These are phyloP conservation scores for Lepidostoma basale DNA, from an alignment of 1,140 invertebrate genomes.

Conservation along the genomic window DNA sequence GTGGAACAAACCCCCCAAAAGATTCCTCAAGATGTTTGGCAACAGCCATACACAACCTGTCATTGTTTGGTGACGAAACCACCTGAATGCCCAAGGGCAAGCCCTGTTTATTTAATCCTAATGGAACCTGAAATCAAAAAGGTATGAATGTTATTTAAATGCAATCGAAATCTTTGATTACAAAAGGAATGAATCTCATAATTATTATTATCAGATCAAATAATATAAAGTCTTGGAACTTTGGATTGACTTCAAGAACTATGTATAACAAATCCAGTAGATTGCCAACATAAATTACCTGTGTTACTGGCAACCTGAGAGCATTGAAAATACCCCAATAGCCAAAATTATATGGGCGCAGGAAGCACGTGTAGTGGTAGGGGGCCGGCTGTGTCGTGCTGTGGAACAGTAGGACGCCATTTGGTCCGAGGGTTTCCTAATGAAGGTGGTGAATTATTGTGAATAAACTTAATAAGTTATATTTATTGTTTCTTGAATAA, in stretches of 20 bases:
- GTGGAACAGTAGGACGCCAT: constrained; percentile 87
- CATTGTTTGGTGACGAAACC: constrained; percentile 76
- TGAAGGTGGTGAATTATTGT: no score
- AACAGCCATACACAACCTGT: constrained; percentile 82
- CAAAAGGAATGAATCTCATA: neutral
- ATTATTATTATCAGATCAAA: neutral
- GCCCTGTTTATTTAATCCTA: constrained; percentile 75
- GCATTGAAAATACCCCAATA: constrained; percentile 92
- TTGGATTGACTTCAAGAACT: no score
- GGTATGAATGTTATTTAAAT: neutral
- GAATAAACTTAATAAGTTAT: constrained; percentile 5
- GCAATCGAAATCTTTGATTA: no score
- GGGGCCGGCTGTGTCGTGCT: constrained; percentile 81
- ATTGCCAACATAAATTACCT: no score
- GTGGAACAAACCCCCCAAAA: constrained; percentile 84
- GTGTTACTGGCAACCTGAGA: constrained; percentile 81
- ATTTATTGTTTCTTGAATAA: no score
- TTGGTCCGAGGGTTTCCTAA: constrained; percentile 72
- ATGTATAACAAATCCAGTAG: no score
- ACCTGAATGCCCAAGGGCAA: constrained; percentile 84
- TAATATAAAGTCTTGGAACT: neutral
- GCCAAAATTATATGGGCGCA: constrained; percentile 85
- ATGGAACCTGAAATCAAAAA: constrained; percentile 65
- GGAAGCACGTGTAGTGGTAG: constrained; percentile 81
- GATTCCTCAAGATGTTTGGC: constrained; percentile 79